Evolutionary conservation across 2,113 vertebrate genomes (phyloP).

Genomic region (Laticauda laticaudata): DNA sequence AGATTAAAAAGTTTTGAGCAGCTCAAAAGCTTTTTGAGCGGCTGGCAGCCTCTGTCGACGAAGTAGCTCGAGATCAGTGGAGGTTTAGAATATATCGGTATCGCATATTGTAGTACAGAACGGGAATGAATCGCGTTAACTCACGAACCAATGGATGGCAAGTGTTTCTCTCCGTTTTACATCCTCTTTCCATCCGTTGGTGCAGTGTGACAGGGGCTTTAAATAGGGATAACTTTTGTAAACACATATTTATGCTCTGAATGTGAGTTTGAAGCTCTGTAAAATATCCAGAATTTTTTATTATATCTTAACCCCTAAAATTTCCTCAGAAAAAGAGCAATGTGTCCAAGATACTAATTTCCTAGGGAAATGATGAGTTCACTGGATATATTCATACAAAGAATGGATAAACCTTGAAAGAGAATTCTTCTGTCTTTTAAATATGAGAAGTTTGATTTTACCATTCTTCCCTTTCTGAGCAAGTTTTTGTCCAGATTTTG

Average conservation of each 20-base stretch:
- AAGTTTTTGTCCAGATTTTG: not conserved
- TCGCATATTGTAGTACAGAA: too few species aligned
- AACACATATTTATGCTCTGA: not conserved
- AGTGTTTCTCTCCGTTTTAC: too few species aligned
- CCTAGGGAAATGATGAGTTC: not conserved
- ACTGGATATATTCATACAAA: not conserved
- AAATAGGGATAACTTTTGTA: not conserved
- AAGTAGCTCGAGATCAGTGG: too few species aligned
- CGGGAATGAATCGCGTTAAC: too few species aligned
- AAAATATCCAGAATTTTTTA: not conserved
- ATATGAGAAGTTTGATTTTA: not conserved
- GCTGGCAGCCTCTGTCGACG: too few species aligned
- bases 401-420: not conserved
- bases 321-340: not conserved
- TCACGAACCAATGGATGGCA: too few species aligned
- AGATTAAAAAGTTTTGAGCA: too few species aligned
- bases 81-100: too few species aligned
- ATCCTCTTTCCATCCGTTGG: too few species aligned
- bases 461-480: conserved; percentile 29
- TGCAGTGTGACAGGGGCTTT: not conserved
- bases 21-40: too few species aligned
- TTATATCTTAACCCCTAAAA: not conserved
- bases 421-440: conserved; percentile 28
- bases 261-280: not conserved
- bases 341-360: not conserved